phyloP scores from a whole-genome alignment of 1,140 invertebrate species.

The Sinella curviseta region DNA sequence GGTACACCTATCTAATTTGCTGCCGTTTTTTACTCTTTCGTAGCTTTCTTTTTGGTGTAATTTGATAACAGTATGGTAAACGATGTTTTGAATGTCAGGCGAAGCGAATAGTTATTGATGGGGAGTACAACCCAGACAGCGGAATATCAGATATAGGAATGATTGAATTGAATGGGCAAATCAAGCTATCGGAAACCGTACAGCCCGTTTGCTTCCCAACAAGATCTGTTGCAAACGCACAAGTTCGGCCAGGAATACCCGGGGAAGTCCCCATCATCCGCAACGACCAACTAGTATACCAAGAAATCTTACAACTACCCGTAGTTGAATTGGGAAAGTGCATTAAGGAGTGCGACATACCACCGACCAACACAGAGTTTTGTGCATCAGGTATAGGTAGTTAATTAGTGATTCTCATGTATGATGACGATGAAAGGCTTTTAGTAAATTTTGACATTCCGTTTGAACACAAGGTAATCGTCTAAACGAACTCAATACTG shows the following conservation, averaged over 20 bases:
- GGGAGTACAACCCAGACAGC: slow-evolving; percentile 34
- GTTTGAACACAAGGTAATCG: neutral
- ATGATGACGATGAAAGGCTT: neutral
- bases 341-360: slow-evolving; percentile 25
- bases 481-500: slow-evolving; percentile 27
- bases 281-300: slow-evolving; percentile 32
- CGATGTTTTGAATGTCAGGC: slow-evolving; percentile 3
- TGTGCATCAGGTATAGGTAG: slow-evolving; percentile 19
- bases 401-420: too few relatives aligned
- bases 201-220: slow-evolving; percentile 38
- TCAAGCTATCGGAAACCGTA: slow-evolving; percentile 31
- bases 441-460: neutral
- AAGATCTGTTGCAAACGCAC: slow-evolving; percentile 29
- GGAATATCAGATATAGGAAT: slow-evolving; percentile 34
- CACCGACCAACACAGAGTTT: slow-evolving; percentile 39
- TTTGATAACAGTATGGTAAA: too few relatives aligned
- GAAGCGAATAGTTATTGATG: slow-evolving; percentile 33
- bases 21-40: neutral
- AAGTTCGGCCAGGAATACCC: slow-evolving; percentile 30
- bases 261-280: slow-evolving; percentile 27
- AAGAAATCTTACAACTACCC: slow-evolving; percentile 29
- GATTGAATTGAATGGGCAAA: slow-evolving; percentile 22
- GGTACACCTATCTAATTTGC: slow-evolving; percentile 1
- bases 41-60: too few relatives aligned
- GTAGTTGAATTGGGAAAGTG: slow-evolving; percentile 33